Conservation (phyloP, 2,797 vertebrate genomes). For the Pelodytes ibericus region DNA sequence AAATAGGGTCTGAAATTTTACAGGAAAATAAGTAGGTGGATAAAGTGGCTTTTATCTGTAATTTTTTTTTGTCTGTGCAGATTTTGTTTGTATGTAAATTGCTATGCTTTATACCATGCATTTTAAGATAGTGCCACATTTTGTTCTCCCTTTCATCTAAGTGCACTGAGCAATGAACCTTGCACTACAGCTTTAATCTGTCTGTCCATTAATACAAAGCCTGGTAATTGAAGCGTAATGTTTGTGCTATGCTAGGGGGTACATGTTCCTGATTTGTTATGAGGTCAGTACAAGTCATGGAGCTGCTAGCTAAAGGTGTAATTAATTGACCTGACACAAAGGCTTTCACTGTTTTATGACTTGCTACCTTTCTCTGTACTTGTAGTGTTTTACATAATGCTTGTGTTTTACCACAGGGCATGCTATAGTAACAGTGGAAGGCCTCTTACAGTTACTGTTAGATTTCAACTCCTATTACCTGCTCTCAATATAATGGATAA, state of each 20-base stretch:
- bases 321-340: constrained; percentile 24
- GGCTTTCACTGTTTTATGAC: neutral
- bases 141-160: neutral
- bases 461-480: too few relatives aligned
- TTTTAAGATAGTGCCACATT: neutral
- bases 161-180: neutral
- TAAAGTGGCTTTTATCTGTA: too few relatives aligned
- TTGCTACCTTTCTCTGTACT: accelerated
- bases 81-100: neutral
- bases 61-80: neutral
- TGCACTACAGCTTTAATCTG: constrained; percentile 47
- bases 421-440: too few relatives aligned
- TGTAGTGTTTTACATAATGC: neutral
- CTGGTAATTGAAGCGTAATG: constrained; percentile 60
- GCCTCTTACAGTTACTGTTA: too few relatives aligned
- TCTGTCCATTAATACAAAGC: constrained; percentile 61
- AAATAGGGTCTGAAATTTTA: too few relatives aligned
- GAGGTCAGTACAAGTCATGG: constrained; percentile 9
- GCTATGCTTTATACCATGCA: neutral
- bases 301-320: neutral
- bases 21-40: too few relatives aligned
- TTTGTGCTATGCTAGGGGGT: constrained; percentile 38
- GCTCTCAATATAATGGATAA: too few relatives aligned
- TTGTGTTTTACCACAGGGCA: neutral
- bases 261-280: constrained; percentile 9